These are phyloP conservation scores for Tychaedon coryphoeus DNA, from an alignment of 2,113 vertebrate species.

Conservation along the genomic window DNA sequence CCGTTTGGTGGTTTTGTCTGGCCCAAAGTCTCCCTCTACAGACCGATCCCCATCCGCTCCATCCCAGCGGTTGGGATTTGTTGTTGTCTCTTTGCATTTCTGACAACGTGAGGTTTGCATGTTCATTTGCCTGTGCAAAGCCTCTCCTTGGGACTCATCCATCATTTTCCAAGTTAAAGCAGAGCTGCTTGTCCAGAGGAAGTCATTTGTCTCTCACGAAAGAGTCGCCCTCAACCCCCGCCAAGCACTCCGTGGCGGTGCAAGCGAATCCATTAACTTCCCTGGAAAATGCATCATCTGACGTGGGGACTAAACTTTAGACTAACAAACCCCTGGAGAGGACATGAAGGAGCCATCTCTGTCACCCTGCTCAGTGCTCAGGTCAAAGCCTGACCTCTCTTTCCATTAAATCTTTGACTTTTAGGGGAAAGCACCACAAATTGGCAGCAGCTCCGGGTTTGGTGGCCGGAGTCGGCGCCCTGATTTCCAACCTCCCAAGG, in stretches of 20 bases:
- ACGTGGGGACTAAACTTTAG: slow-evolving; percentile 6
- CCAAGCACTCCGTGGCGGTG: neutral
- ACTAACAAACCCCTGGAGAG: slow-evolving; percentile 6
- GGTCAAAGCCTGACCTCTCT: slow-evolving; percentile 18
- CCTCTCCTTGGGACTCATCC: neutral
- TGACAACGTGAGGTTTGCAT: neutral
- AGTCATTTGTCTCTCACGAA: slow-evolving; percentile 56
- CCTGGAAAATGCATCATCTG: slow-evolving; percentile 42
- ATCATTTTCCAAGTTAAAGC: slow-evolving; percentile 30
- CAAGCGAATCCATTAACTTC: slow-evolving; percentile 47
- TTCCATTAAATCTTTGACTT: slow-evolving; percentile 21
- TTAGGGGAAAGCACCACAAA: neutral
- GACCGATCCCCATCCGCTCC: neutral
- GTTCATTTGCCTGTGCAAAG: neutral
- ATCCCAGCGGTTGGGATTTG: neutral
- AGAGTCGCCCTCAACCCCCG: neutral
- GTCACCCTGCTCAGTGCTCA: slow-evolving; percentile 19
- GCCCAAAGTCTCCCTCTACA: neutral
- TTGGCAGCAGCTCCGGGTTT: neutral
- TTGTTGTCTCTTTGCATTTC: neutral
- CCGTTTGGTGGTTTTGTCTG: rapidly evolving
- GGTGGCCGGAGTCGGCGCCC: neutral
- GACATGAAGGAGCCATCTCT: slow-evolving; percentile 26
- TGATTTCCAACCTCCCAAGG: neutral
- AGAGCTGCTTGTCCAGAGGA: slow-evolving; percentile 27